Evolutionary conservation across 2,888 invertebrate genomes (phyloP).

Genomic region (Leucozona laternaria): DNA sequence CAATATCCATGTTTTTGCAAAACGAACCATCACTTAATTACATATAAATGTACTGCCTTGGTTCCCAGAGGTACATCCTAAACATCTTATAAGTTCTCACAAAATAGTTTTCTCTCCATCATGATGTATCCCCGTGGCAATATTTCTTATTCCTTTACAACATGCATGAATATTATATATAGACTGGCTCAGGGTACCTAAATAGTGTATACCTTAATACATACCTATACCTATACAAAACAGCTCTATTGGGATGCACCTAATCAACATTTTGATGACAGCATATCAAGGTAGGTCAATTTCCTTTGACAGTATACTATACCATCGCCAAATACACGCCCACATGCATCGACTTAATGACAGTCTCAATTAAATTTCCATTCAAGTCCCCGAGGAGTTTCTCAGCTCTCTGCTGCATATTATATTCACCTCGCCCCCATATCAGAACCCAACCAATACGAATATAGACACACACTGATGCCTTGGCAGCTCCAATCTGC

Average conservation of each 20-base stretch:
- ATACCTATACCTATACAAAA: background rate
- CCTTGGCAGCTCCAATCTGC: conserved; percentile 51
- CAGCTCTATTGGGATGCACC: conserved; percentile 65
- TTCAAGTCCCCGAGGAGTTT: conserved; percentile 69
- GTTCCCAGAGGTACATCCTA: background rate
- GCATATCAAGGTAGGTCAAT: conserved; percentile 75
- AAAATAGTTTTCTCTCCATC: conserved; percentile 16
- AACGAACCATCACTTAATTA: conserved; percentile 20
- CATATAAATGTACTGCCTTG: background rate
- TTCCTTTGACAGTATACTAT: conserved; percentile 73
- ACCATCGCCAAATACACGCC: conserved; percentile 69
- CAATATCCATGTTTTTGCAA: background rate
- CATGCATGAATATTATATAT: too few relatives aligned
- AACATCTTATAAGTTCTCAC: conserved; percentile 24
- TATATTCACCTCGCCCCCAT: background rate
- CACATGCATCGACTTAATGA: conserved; percentile 75
- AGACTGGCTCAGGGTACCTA: conserved; percentile 32
- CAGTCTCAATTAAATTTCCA: conserved; percentile 75
- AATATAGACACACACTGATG: background rate
- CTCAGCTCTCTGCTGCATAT: conserved; percentile 26
- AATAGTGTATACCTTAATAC: background rate
- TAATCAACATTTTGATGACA: conserved; percentile 76
- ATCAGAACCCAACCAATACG: background rate
- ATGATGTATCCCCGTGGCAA: conserved; percentile 54
- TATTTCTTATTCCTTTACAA: conserved; percentile 52